A percentile compares a stretch with the other conserved stretches of the same genome.
Evolutionary conservation across 2,797 vertebrate species (phyloP).

Genomic region (Mareca penelope): DNA sequence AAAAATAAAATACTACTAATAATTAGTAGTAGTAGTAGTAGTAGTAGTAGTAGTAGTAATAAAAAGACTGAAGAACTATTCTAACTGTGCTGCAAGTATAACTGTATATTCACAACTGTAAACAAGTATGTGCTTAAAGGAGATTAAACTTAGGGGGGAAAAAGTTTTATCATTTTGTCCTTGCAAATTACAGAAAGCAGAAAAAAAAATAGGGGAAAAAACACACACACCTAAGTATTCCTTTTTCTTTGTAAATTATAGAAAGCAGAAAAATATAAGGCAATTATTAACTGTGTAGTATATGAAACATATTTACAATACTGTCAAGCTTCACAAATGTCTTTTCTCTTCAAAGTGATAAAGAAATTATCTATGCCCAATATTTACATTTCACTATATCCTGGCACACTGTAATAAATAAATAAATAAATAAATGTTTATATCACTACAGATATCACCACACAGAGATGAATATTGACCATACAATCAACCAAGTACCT

Average conservation of each 20-base stretch:
- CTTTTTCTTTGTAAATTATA: neutral
- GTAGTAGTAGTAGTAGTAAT: neutral
- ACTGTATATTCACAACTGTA: neutral
- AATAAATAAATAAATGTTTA: neutral
- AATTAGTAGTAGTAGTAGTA: too few species aligned
- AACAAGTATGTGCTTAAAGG: neutral
- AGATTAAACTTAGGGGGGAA: neutral
- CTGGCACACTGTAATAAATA: neutral
- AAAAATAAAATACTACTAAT: neutral
- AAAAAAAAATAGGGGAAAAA: neutral
- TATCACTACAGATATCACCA: neutral
- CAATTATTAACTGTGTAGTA: neutral
- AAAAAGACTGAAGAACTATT: neutral
- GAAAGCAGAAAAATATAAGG: neutral
- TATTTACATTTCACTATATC: neutral
- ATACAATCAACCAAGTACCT: neutral
- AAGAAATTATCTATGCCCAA: neutral
- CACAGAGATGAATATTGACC: neutral
- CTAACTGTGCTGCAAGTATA: neutral
- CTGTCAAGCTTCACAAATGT: neutral
- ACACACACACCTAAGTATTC: fast-evolving
- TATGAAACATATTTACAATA: neutral
- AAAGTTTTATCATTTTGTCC: neutral
- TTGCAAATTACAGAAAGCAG: neutral
- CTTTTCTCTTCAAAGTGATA: neutral